A percentile compares a stretch with the other conserved stretches of the same genome.
phyloP scores from a whole-genome alignment of 2,888 invertebrate species.

The Strigamia crassipes region DNA sequence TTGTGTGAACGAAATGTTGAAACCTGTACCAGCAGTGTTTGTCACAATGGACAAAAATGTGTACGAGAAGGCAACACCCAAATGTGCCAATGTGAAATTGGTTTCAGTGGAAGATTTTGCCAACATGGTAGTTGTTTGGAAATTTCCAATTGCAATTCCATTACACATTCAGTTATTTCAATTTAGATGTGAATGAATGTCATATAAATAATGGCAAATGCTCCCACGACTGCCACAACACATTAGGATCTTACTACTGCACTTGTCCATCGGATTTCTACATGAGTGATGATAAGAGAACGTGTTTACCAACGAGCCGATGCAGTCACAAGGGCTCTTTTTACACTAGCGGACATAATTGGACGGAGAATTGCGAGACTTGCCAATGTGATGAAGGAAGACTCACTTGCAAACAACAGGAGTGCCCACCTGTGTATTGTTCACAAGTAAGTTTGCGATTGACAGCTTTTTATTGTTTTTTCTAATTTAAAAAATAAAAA shows the following conservation, averaged over 20 bases:
- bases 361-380: not conserved
- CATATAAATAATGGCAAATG: constrained; percentile 45
- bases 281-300: constrained; percentile 46
- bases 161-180: not conserved
- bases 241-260: constrained; percentile 49
- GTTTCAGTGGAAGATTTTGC: not conserved
- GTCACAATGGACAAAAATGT: constrained; percentile 1
- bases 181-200: constrained; percentile 50
- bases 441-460: not conserved
- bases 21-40: not conserved
- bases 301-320: constrained; percentile 28
- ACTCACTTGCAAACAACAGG: not conserved
- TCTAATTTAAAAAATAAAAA: no score
- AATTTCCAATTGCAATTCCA: not conserved
- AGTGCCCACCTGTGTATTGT: not conserved
- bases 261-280: constrained; percentile 47
- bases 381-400: constrained; percentile 8
- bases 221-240: constrained; percentile 50
- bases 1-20: not conserved
- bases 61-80: not conserved
- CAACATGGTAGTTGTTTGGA: not conserved
- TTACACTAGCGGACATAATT: not conserved
- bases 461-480: not conserved
- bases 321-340: not conserved
- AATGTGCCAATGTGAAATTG: not conserved